A percentile compares a stretch with the other conserved stretches of the same genome.
These are phyloP conservation scores for Punctoribates punctum DNA, from an alignment of 2,888 invertebrate genomes.

Conservation along the genomic window DNA sequence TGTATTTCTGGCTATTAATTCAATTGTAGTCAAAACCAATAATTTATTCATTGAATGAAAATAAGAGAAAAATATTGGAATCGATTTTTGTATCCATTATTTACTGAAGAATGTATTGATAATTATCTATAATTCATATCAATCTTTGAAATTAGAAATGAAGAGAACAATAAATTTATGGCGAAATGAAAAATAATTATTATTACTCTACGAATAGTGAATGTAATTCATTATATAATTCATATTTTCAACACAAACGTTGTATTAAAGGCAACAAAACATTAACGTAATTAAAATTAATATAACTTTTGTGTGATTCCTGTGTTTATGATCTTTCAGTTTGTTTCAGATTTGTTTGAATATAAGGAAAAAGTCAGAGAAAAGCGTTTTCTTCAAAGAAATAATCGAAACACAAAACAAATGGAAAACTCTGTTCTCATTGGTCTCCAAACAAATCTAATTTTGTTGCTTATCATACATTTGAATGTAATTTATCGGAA, in stretches of 20 bases:
- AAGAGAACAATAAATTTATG: not conserved
- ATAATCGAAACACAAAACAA: too few relatives aligned
- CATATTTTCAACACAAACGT: not conserved
- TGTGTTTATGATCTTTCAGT: not conserved
- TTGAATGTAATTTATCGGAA: too few relatives aligned
- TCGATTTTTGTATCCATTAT: not conserved
- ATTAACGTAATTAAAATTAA: conserved; percentile 1
- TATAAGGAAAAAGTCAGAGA: not conserved
- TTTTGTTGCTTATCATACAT: too few relatives aligned
- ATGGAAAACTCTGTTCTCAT: too few relatives aligned
- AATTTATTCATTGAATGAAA: not conserved
- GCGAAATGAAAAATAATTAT: not conserved
- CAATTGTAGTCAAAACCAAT: not conserved
- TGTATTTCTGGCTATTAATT: not conserved
- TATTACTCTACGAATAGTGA: not conserved
- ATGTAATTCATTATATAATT: conserved; percentile 1
- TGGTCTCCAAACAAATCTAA: too few relatives aligned
- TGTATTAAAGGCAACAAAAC: not conserved
- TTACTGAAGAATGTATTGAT: not conserved
- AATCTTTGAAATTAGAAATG: not conserved
- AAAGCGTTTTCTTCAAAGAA: too few relatives aligned
- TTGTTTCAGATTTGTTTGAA: not conserved
- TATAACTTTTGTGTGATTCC: not conserved
- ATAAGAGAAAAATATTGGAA: too few relatives aligned
- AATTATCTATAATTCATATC: conserved; percentile 5